A percentile compares a stretch with the other conserved stretches of the same genome.
Evolutionary conservation across 2,113 vertebrate species (phyloP).

Genomic region (Hypomesus transpacificus): DNA sequence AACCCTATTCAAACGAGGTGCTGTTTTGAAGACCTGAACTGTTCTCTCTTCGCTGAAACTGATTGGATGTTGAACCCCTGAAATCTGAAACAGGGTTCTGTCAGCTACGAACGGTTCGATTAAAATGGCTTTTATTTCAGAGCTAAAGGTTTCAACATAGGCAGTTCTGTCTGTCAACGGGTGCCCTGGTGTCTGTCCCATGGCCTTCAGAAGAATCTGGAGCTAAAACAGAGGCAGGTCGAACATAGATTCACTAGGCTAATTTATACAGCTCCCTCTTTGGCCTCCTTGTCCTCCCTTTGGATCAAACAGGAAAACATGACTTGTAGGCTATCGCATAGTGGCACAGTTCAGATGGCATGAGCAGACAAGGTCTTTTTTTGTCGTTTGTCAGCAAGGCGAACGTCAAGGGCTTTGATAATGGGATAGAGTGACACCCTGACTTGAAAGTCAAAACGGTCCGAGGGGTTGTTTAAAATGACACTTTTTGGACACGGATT

Average conservation of each 20-base stretch:
- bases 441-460: conserved; percentile 13
- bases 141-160: too few species aligned
- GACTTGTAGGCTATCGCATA: conserved; percentile 34
- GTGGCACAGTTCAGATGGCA: conserved; percentile 46
- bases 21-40: too few species aligned
- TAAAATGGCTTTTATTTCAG: too few species aligned
- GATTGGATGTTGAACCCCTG: too few species aligned
- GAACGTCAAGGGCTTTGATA: neutral
- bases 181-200: neutral
- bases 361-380: conserved; percentile 53
- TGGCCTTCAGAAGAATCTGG: conserved; percentile 15
- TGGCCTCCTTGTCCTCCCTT: conserved; percentile 48
- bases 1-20: too few species aligned
- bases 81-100: too few species aligned
- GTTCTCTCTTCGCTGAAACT: too few species aligned
- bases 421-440: conserved; percentile 32
- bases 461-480: too few species aligned
- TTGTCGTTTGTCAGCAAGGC: neutral
- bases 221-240: neutral
- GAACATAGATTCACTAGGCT: conserved; percentile 10
- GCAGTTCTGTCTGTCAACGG: conserved; percentile 22
- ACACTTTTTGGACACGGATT: too few species aligned
- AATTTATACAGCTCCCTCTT: conserved; percentile 4
- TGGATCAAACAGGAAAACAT: conserved; percentile 51
- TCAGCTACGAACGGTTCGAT: too few species aligned